phyloP scores from a whole-genome alignment of 2,888 invertebrate genomes.

The Drosophila longiperda region DNA sequence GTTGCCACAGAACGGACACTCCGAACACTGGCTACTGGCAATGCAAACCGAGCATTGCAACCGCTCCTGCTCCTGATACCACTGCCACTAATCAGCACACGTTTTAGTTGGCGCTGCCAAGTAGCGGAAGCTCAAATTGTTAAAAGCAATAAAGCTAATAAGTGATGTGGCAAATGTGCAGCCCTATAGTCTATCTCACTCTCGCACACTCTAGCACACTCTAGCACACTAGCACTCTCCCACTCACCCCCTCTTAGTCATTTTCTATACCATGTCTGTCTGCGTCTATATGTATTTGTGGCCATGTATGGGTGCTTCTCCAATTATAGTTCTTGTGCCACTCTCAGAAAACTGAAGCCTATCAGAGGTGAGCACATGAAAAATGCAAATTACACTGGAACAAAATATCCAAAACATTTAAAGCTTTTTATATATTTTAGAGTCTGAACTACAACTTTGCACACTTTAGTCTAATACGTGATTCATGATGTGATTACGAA shows the following conservation, averaged over 20 bases:
- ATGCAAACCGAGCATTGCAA: slow-evolving; percentile 39
- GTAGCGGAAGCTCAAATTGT: slow-evolving; percentile 79
- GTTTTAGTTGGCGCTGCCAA: slow-evolving; percentile 76
- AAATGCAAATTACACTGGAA: not conserved
- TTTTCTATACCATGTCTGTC: not conserved
- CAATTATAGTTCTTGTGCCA: slow-evolving; percentile 9
- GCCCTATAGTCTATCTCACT: slow-evolving; percentile 17
- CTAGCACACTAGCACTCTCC: not conserved
- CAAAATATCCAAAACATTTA: not conserved
- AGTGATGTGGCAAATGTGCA: slow-evolving; percentile 80
- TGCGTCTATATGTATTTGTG: slow-evolving; percentile 3
- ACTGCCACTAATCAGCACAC: slow-evolving; percentile 77
- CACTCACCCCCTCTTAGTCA: not conserved
- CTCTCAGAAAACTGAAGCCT: slow-evolving; percentile 9
- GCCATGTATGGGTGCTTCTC: slow-evolving; percentile 12
- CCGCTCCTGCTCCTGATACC: slow-evolving; percentile 37
- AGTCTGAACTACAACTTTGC: not conserved
- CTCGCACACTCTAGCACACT: not conserved
- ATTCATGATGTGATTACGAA: not conserved
- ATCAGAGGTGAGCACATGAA: slow-evolving; percentile 16
- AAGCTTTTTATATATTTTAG: not conserved
- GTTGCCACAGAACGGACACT: slow-evolving; percentile 57
- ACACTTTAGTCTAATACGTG: not conserved
- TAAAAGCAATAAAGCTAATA: slow-evolving; percentile 80
- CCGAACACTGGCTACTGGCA: slow-evolving; percentile 35